These are phyloP conservation scores for Argyra leucocephala DNA, from an alignment of 2,888 invertebrate species.

Conservation along the genomic window DNA sequence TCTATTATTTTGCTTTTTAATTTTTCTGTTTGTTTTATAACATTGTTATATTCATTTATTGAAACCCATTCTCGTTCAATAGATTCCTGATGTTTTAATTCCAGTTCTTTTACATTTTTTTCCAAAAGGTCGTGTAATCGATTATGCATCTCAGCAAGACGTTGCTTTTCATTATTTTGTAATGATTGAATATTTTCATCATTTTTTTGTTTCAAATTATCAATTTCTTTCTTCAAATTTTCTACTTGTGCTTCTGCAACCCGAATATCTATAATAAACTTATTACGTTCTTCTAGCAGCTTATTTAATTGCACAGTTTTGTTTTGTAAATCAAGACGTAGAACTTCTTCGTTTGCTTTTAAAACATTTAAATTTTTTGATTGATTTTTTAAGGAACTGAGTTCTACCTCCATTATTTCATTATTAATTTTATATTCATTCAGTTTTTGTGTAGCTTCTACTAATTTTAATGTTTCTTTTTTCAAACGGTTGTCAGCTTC, in stretches of 20 bases:
- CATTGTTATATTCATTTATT: constrained; percentile 49
- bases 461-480: constrained; percentile 34
- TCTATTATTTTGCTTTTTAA: constrained; percentile 44
- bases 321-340: constrained; percentile 33
- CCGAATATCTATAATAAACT: constrained; percentile 33
- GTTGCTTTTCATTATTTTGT: constrained; percentile 30
- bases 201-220: constrained; percentile 32
- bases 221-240: constrained; percentile 32
- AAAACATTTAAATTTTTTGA: constrained; percentile 19
- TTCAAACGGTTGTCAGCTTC: constrained; percentile 39
- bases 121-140: constrained; percentile 28
- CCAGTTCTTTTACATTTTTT: constrained; percentile 27
- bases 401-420: constrained; percentile 32
- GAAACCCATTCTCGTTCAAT: constrained; percentile 49
- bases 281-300: constrained; percentile 39
- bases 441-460: constrained; percentile 32
- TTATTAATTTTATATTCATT: constrained; percentile 32
- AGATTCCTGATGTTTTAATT: constrained; percentile 42
- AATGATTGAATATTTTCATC: constrained; percentile 29
- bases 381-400: constrained; percentile 27
- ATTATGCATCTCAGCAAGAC: constrained; percentile 28
- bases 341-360: constrained; percentile 25
- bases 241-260: constrained; percentile 34
- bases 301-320: constrained; percentile 34
- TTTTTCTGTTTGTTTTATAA: constrained; percentile 43